Conservation (phyloP, 2,888 invertebrate species). For the Melipona bicolor region DNA sequence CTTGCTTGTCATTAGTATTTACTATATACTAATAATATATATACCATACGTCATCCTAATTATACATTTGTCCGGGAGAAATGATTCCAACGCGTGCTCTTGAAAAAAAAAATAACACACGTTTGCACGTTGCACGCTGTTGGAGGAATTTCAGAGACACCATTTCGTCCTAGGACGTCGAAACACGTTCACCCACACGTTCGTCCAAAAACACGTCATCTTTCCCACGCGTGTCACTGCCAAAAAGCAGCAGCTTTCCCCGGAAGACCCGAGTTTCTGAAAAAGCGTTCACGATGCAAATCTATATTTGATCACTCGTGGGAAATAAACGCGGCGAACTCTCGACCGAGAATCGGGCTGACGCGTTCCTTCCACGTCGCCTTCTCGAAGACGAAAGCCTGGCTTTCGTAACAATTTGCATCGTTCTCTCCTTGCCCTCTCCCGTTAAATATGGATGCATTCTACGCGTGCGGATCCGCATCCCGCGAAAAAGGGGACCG, state of each 20-base stretch:
- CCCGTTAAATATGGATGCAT: slow-evolving; percentile 82
- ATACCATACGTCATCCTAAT: too few species aligned
- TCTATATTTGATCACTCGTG: slow-evolving; percentile 80
- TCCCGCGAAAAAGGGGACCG: slow-evolving; percentile 59
- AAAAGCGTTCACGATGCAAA: slow-evolving; percentile 33
- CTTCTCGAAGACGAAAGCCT: slow-evolving; percentile 22
- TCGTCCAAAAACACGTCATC: background rate
- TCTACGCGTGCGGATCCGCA: slow-evolving; percentile 71
- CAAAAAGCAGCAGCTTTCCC: background rate
- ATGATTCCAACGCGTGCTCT: too few species aligned
- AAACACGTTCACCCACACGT: background rate
- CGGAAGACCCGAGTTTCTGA: background rate
- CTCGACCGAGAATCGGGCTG: slow-evolving; percentile 28
- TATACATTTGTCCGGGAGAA: too few species aligned
- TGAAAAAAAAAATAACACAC: too few species aligned
- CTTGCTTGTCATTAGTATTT: too few species aligned
- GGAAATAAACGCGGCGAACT: slow-evolving; percentile 72
- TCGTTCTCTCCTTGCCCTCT: slow-evolving; percentile 59
- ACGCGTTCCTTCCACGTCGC: slow-evolving; percentile 7
- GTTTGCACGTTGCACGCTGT: background rate
- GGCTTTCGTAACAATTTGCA: slow-evolving; percentile 84
- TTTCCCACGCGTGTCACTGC: background rate
- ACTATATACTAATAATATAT: too few species aligned
- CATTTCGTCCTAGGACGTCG: background rate
- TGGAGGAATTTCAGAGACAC: background rate